Evolutionary conservation across 2,113 vertebrate species (phyloP).

Genomic region (Ranitomeya imitator): DNA sequence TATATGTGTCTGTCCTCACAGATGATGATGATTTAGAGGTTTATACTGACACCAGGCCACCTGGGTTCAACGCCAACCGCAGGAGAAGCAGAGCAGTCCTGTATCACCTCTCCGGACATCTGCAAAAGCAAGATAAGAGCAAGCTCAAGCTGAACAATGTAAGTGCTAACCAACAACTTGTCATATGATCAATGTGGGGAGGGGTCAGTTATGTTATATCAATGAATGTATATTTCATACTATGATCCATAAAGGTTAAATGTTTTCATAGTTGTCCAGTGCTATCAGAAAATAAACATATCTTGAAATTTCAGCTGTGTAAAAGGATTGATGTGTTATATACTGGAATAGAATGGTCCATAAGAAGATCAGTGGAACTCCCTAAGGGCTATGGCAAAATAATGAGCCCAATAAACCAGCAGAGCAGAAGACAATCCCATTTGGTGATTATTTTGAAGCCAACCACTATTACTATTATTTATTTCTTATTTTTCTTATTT

Average conservation of each 20-base stretch:
- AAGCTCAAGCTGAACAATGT: slow-evolving; percentile 84
- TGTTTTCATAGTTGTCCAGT: too few relatives aligned
- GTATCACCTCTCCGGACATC: slow-evolving; percentile 81
- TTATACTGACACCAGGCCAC: slow-evolving; percentile 75
- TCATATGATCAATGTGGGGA: background rate
- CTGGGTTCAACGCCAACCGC: slow-evolving; percentile 77
- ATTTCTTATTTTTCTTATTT: too few relatives aligned
- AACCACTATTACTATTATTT: too few relatives aligned
- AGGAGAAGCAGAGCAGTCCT: slow-evolving; percentile 79
- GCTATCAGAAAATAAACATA: too few relatives aligned
- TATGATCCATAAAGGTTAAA: background rate
- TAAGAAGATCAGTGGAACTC: too few relatives aligned
- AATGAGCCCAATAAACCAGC: too few relatives aligned
- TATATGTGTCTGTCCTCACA: background rate
- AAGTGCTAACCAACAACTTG: slow-evolving; percentile 54
- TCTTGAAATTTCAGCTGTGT: too few relatives aligned
- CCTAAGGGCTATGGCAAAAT: too few relatives aligned
- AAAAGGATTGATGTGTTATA: too few relatives aligned
- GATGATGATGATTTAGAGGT: slow-evolving; percentile 75
- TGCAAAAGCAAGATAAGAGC: slow-evolving; percentile 84
- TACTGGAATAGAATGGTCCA: too few relatives aligned
- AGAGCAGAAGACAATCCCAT: too few relatives aligned
- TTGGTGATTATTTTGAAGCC: too few relatives aligned
- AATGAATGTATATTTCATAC: background rate
- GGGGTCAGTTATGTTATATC: background rate